These are phyloP conservation scores for Chiloscyllium plagiosum DNA, from an alignment of 2,113 vertebrate genomes.

Conservation along the genomic window DNA sequence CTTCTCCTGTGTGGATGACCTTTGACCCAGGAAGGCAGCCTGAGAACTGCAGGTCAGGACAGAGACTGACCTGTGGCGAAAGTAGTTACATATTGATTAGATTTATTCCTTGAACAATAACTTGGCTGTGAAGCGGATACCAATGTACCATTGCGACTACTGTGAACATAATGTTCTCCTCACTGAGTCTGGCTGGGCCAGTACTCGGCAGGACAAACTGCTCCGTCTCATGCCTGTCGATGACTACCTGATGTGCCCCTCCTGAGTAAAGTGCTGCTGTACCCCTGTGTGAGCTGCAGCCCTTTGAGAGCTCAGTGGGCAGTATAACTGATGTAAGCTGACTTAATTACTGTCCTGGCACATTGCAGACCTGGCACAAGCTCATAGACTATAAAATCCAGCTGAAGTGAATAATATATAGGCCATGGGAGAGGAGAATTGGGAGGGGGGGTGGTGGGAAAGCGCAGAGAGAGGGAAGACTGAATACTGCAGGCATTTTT, in stretches of 20 bases:
- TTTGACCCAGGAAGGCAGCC: not conserved
- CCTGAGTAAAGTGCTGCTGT: not conserved
- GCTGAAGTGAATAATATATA: not conserved
- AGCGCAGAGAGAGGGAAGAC: no score
- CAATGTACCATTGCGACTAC: not conserved
- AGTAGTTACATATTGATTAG: not conserved
- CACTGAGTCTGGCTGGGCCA: not conserved
- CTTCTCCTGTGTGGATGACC: not conserved
- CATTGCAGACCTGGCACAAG: not conserved
- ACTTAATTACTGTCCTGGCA: not conserved
- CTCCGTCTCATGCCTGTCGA: not conserved
- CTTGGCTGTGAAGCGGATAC: not conserved
- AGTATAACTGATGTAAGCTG: not conserved
- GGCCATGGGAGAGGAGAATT: no score
- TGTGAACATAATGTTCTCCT: not conserved
- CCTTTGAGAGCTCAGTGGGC: not conserved
- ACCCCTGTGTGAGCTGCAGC: not conserved
- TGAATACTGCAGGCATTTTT: not conserved
- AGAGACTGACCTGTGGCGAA: not conserved
- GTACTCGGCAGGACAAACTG: not conserved
- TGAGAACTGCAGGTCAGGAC: not conserved
- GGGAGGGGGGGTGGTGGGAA: no score
- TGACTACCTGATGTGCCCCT: no score
- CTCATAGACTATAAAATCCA: not conserved
- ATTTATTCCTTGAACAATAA: not conserved